A percentile compares a stretch with the other conserved stretches of the same genome.
Conservation (phyloP, 2,888 invertebrate genomes). For the Nematopogon swammerdamellus region DNA sequence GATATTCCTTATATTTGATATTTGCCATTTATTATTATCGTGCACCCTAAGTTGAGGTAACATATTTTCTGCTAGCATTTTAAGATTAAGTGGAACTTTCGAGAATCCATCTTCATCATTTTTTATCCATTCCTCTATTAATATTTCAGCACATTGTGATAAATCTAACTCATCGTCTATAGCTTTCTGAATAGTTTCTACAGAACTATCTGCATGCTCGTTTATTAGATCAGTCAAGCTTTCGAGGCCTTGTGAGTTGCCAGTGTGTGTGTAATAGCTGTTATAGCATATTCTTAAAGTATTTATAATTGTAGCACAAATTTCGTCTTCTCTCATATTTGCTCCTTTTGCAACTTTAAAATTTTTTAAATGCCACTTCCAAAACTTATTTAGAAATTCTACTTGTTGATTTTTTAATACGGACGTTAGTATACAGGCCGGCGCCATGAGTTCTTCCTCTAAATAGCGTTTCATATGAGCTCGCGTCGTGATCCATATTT, state of each 20-base stretch:
- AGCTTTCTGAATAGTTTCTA: not conserved
- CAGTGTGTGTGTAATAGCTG: too few relatives aligned
- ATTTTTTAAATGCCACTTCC: not conserved
- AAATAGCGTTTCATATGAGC: not conserved
- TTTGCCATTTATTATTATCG: not conserved
- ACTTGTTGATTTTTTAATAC: not conserved
- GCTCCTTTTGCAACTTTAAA: too few relatives aligned
- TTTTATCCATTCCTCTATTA: not conserved
- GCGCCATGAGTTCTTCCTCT: not conserved
- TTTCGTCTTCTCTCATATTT: too few relatives aligned
- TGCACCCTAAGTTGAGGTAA: too few relatives aligned
- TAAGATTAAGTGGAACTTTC: not conserved
- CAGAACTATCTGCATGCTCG: too few relatives aligned
- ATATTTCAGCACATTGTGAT: not conserved
- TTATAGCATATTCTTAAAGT: not conserved
- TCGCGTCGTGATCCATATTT: not conserved
- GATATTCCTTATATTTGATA: not conserved
- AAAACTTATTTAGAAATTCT: not conserved
- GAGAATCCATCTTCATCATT: not conserved
- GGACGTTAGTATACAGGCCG: not conserved
- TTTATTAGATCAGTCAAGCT: too few relatives aligned
- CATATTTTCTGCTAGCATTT: not conserved
- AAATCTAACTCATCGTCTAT: not conserved
- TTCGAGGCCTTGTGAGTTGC: too few relatives aligned
- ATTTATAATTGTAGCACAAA: not conserved